Evolutionary conservation across 2,888 invertebrate genomes (phyloP), one percentile per base, ranked within the genome.

Genomic region (Meiosimyza decipiens): DNA sequence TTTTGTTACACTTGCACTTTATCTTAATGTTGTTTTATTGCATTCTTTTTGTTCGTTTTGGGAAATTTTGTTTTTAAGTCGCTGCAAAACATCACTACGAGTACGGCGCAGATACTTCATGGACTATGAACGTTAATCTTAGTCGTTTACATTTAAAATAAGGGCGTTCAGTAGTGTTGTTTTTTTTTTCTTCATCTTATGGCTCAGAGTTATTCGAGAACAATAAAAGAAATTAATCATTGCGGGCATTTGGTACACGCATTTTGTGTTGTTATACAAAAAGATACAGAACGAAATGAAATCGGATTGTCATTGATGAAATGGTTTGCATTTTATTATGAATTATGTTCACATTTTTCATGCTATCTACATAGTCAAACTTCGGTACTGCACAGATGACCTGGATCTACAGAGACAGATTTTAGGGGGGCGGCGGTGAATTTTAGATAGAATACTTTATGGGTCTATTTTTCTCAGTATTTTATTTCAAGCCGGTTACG

Each of bases 141-240:
- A 11, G 51, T 15, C 51, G n/a, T 60, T 69, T 50, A 40, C 60
- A 40, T 60, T 18, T 51, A 50, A 68, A 33, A 60, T 33, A 60
- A 50, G 62, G 69, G 60, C 60, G 69, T 62, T 51, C 33, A 52
- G n/a, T 55, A 40, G 40, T 9, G 40, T 40, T 40, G 6, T 9
- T 9, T 40, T 40, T 1, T 9, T 9, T 2, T 6, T 6, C 1
- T 40, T 40, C 9, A 28, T 67, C 12, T 28, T 16, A 52, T 69
- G 28, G 69, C 69, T 69, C 40, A 33, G 51, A 60, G 60, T 60
- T 50, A 69, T 69, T 5, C 60, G 69, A 50, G 62, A 60, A 69
- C 69, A 69, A 69, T 69, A 60, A 50, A 22, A 51, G 52, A 62
- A 69, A 69, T 69, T 69, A 69, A 69, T 69, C 69, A 69, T 52